A percentile compares a stretch with the other conserved stretches of the same genome.
Conservation (phyloP, 2,113 vertebrate species). For the Menidia beryllina region DNA sequence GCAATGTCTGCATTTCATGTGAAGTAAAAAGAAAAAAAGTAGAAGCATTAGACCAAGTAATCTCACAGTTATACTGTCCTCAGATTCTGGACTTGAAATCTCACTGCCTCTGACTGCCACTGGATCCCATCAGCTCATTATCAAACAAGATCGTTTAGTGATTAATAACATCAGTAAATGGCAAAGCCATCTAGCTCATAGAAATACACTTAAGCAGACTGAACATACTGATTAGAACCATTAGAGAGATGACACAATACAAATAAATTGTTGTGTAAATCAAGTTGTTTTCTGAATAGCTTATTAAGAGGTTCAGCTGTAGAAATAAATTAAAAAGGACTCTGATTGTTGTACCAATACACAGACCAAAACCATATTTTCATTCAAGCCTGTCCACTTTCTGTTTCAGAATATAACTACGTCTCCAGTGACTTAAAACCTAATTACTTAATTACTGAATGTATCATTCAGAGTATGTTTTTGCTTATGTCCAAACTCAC, state of each 20-base stretch:
- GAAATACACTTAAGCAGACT: slow-evolving; percentile 9
- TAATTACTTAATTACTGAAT: slow-evolving; percentile 45
- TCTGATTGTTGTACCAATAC: slow-evolving; percentile 2
- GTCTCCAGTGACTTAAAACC: slow-evolving; percentile 7
- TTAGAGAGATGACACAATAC: too few relatives aligned
- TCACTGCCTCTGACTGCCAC: slow-evolving; percentile 46
- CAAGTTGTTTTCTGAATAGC: slow-evolving; percentile 19
- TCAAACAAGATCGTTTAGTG: slow-evolving; percentile 45
- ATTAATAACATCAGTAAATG: slow-evolving; percentile 40
- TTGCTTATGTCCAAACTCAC: slow-evolving; percentile 6
- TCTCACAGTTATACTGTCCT: too few relatives aligned
- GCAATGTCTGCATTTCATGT: too few relatives aligned
- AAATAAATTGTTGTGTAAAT: not conserved
- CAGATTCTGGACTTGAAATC: slow-evolving; percentile 64
- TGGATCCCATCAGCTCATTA: slow-evolving; percentile 34
- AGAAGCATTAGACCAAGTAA: too few relatives aligned
- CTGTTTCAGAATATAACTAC: slow-evolving; percentile 38
- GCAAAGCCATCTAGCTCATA: slow-evolving; percentile 24
- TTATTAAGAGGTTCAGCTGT: not conserved
- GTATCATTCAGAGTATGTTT: slow-evolving; percentile 24
- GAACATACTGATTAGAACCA: slow-evolving; percentile 11
- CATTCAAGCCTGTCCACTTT: slow-evolving; percentile 48
- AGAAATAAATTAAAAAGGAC: slow-evolving; percentile 21
- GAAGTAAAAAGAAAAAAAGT: too few relatives aligned
- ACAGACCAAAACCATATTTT: slow-evolving; percentile 10